Base-by-base conservation (phyloP, 2,888 invertebrate species). In the Lasioglossum figueresi region DNA sequence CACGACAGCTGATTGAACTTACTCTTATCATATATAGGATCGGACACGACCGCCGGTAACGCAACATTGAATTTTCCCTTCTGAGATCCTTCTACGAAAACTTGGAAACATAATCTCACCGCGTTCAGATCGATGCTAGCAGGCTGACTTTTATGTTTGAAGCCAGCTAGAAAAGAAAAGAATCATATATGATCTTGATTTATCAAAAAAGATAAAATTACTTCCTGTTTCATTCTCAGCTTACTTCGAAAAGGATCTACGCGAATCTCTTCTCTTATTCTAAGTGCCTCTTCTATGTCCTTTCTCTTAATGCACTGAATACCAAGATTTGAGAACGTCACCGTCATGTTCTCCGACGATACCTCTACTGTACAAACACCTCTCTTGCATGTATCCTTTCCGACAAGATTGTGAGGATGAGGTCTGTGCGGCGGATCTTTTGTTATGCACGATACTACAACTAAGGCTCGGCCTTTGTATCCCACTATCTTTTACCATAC, bases 241-340 rank as follows among this genome's bases (percentile, higher is more conserved):
- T 96, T 95, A 99, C 99, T 98, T 96, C 97, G 97, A 95, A 97
- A 99, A 12, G 99, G 99, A 96, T 99, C 99, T 6, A 99, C 98
- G 88, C 98, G 96, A 83, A 98, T 97, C 91, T 97, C 97, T 95
- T 98, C 98, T 86, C 99, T 96, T 71, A 97, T 96, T 92, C 96
- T 96, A 23, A 99, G 96, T 34, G 98, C 98, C 19, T 97, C 97
- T 89, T 98, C 98, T 85, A 99, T 98, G 94, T 99, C 99, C 93
- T 98, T 98, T 93, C 98, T 98, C 96, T 99, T 99, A 56, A 99
- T 99, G 95, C 99, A 99, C 95, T 99, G 99, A 90, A 99, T 99
- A 84, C 99, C 99, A 92, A 99, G 96, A 96, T 99, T 99, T 91
- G 98, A 97, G 95, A 99, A 99, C 88, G 97, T 97, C 81, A 97